Percentiles rank a stretch among this genome's conserved stretches.
phyloP scores from a whole-genome alignment of 2,797 vertebrate species.

The Galagoides demidoff region DNA sequence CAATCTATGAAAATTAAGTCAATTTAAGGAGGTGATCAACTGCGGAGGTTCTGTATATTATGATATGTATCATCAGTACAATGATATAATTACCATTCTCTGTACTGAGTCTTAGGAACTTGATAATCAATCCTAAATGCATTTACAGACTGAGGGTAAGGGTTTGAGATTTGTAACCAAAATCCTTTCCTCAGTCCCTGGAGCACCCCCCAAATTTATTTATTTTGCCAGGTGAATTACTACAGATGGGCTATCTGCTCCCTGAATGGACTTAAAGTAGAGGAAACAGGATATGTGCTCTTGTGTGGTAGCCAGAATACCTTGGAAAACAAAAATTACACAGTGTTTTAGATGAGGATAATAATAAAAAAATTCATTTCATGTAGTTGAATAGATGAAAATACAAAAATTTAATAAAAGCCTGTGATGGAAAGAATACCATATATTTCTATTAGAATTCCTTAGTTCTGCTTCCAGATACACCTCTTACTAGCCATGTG shows the following conservation, averaged over 20 bases:
- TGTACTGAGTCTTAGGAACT: slow-evolving; percentile 23
- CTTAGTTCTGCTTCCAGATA: slow-evolving; percentile 44
- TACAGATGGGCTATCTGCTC: slow-evolving; percentile 18
- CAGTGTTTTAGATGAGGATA: slow-evolving; percentile 37
- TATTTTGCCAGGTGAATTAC: slow-evolving; percentile 50
- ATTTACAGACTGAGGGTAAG: neutral
- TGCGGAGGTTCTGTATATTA: neutral
- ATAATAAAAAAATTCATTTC: slow-evolving; percentile 8
- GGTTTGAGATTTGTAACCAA: slow-evolving; percentile 58
- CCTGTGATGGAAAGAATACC: neutral
- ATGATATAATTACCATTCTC: slow-evolving; percentile 39
- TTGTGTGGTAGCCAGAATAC: slow-evolving; percentile 46
- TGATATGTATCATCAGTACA: neutral
- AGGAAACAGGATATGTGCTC: slow-evolving; percentile 8
- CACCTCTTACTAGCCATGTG: neutral
- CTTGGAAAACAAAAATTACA: slow-evolving; percentile 43
- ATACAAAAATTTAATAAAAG: slow-evolving; percentile 38
- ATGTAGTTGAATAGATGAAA: slow-evolving; percentile 38
- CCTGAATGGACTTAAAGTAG: slow-evolving; percentile 27
- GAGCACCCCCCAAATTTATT: neutral
- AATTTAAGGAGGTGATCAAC: no score
- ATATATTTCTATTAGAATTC: slow-evolving; percentile 57
- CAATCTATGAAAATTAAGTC: no score
- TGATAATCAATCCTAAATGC: slow-evolving; percentile 39
- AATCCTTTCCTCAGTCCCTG: slow-evolving; percentile 12